Evolutionary conservation across 2,888 invertebrate species (phyloP), one percentile per base, ranked within the genome.

Genomic region (Luperina nickerlii): DNA sequence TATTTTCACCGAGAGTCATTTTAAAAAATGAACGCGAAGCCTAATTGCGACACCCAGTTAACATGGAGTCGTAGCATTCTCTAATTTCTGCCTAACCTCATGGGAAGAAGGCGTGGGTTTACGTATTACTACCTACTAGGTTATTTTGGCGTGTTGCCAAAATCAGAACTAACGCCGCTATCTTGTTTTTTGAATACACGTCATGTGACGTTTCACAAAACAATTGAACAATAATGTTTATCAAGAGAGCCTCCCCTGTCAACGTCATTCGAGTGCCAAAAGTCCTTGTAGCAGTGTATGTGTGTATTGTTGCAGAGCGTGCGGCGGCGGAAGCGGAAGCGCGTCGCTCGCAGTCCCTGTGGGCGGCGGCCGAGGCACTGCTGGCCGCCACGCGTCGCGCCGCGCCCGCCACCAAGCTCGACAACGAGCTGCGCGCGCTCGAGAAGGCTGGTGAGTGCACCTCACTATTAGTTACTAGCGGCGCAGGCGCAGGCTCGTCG

Each of bases 291-390:
- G 32, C 54, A 70, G 24, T 70, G 24, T 70, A 18, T 54, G 32
- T 27, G 24, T 38, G 57, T 57, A 9, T 38, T 60, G 20, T 51
- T 18, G 7, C 54, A 79, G 79, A 65, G 45, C 79, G 79, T 38
- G 63, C 81, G 24, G 72, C 65, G 1, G 3, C 79, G 24, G 79
- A 79, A 15, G 38, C 81, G 1, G 79, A 79, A 18, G 79, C 79
- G 6, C 79, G 97, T 98, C 98, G 98, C 86, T 98, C 99, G 0
- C 99, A 99, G 94, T 98, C 98, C 51, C 97, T 99, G 87, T 99
- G 99, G 99, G 98, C 99, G 86, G 99, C 99, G 1, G 99, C 99
- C 90, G 99, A 99, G 91, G 98, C 99, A 5, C 96, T 99, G 62
- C 97, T 98, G 91, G 97, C 98, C 4, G 98, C 98, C 42, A 97